Conservation (phyloP, 2,888 invertebrate genomes). For the Acholoe squamosa region DNA sequence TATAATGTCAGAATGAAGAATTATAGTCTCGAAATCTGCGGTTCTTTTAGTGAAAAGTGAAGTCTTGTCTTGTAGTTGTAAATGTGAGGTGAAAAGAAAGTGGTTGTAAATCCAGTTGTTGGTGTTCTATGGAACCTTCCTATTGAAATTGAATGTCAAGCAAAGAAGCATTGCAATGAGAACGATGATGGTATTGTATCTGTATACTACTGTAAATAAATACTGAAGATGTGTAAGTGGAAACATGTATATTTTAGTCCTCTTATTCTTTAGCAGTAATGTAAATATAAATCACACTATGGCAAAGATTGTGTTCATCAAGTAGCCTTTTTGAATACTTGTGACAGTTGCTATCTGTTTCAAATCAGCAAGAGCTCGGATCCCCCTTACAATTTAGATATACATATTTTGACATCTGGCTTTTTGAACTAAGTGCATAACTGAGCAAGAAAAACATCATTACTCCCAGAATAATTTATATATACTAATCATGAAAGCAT, state of each 20-base stretch:
- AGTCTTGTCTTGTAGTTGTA: conserved; percentile 10
- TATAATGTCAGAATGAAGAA: background rate
- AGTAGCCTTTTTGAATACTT: too few species aligned
- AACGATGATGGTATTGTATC: background rate
- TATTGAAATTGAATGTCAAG: background rate
- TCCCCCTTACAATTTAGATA: too few species aligned
- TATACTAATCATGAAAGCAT: too few species aligned
- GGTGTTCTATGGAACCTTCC: background rate
- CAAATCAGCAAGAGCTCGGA: too few species aligned
- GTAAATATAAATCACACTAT: background rate
- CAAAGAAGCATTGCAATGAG: background rate
- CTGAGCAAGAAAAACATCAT: too few species aligned
- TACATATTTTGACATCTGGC: too few species aligned
- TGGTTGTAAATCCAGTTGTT: background rate
- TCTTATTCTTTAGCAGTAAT: background rate
- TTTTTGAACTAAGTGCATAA: too few species aligned
- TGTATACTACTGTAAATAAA: conserved; percentile 52
- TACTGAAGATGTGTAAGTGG: conserved; percentile 38
- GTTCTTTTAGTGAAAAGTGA: conserved; percentile 18
- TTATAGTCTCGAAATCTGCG: background rate
- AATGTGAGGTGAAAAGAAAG: background rate
- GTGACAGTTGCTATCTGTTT: too few species aligned
- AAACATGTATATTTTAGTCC: background rate
- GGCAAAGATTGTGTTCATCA: too few species aligned
- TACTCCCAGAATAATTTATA: too few species aligned